Base-by-base conservation (phyloP, 2,888 invertebrate genomes). In the Suillia variegata region DNA sequence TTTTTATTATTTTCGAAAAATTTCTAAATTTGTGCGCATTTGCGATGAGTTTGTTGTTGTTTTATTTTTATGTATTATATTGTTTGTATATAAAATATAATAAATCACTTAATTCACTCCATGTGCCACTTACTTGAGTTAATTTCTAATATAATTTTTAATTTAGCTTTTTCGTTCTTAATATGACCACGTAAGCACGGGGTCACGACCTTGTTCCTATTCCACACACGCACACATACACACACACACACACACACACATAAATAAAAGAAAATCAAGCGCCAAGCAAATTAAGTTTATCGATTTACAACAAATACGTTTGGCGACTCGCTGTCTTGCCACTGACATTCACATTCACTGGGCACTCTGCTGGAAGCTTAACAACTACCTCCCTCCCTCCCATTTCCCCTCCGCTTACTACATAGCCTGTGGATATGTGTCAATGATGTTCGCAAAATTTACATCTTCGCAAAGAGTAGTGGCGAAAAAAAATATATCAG, bases 251-350 rank as follows among this genome's bases (percentile, higher is more conserved):
- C 51, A 31, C 17, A 24, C 31, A 26, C 31, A 17, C 17, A 51
- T 31, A n/a, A n/a, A n/a, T n/a, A n/a, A n/a, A n/a, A n/a, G n/a
- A n/a, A n/a, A 8, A 6, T 50, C 48, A 45, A 12, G 26, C 45
- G 26, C 22, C 1, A 34, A 45, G 15, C 42, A 54, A 3, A 33
- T 45, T 18, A 17, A 4, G 45, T 20, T 45, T 45, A 20, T 45
- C 6, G 45, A 45, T 45, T 45, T 20, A 20, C 45, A 45, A 45
- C 20, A 17, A 17, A 45, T 45, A 45, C 33, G 17, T 13, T 15
- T 18, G 56, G 52, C 52, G 57, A 57, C 57, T 52, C 18, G 12
- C n/a, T 52, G 57, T 57, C 57, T 57, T 45, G 57, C 38, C 56
- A 56, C 22, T 56, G 56, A 56, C 50, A 56, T 56, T 56, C 49